Evolutionary conservation across 2,113 vertebrate species (phyloP).

Genomic region (Taxidea taxus): DNA sequence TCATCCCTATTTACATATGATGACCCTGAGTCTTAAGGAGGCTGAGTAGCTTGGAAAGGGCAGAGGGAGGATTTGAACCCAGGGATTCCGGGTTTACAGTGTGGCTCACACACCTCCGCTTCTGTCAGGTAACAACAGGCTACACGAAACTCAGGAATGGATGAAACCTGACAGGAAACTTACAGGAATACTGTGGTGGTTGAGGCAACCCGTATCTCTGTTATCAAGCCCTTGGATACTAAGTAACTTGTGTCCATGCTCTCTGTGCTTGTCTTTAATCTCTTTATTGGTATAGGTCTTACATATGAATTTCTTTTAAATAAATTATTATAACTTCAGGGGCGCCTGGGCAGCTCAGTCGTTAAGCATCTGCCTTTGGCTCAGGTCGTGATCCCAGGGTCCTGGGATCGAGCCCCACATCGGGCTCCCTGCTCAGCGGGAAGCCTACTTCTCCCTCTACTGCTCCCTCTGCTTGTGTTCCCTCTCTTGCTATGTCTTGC

Average conservation of each 20-base stretch:
- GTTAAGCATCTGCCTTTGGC: too few species aligned
- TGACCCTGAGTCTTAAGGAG: background rate
- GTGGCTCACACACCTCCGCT: background rate
- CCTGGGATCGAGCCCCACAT: too few species aligned
- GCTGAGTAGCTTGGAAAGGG: background rate
- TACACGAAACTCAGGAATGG: background rate
- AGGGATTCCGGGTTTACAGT: background rate
- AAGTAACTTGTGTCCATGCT: background rate
- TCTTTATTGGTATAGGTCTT: background rate
- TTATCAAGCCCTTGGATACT: background rate
- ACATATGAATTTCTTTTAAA: background rate
- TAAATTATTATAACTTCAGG: background rate
- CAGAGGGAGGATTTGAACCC: background rate
- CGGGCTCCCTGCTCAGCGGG: too few species aligned
- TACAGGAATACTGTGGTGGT: background rate
- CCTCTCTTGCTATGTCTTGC: too few species aligned
- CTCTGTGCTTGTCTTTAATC: background rate
- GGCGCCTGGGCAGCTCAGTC: too few species aligned
- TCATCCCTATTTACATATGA: background rate
- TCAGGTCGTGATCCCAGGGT: too few species aligned
- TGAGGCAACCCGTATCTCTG: background rate
- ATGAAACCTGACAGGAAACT: background rate
- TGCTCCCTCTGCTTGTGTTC: too few species aligned
- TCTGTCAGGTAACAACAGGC: background rate
- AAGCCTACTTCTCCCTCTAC: too few species aligned